Conservation (phyloP, 2,113 vertebrate species). For the Epinephelus fuscoguttatus region DNA sequence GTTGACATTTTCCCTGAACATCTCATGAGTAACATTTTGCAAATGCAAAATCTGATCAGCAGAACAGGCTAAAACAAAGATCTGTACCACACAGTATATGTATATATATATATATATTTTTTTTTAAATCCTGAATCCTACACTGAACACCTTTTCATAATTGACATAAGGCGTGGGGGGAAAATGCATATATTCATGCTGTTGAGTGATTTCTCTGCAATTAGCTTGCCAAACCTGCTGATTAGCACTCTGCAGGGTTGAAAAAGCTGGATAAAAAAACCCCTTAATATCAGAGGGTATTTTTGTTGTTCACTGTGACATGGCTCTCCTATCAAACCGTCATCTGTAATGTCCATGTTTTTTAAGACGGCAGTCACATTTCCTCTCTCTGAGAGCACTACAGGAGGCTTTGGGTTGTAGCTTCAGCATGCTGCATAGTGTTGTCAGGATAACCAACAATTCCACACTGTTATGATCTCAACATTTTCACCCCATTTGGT, state of each 20-base stretch:
- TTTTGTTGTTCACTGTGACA: neutral
- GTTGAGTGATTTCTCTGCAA: slow-evolving; percentile 23
- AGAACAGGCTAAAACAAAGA: slow-evolving; percentile 26
- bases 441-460: slow-evolving; percentile 19
- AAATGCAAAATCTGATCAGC: slow-evolving; percentile 39
- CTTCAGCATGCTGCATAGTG: slow-evolving; percentile 7
- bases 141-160: slow-evolving; percentile 17
- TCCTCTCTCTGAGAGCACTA: neutral
- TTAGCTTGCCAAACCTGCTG: slow-evolving; percentile 11
- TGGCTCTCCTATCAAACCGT: neutral
- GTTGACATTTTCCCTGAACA: slow-evolving; percentile 65
- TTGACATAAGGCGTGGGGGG: slow-evolving; percentile 61
- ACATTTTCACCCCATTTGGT: neutral
- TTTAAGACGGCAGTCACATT: neutral
- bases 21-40: slow-evolving; percentile 27
- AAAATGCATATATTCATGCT: slow-evolving; percentile 68
- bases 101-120: neutral
- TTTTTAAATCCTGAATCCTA: slow-evolving; percentile 27
- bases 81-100: neutral
- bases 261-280: neutral
- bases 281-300: neutral
- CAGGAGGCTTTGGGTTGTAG: slow-evolving; percentile 37
- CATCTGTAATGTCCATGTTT: neutral
- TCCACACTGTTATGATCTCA: neutral
- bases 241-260: neutral